A percentile compares a stretch with the other conserved stretches of the same genome.
Evolutionary conservation across 2,113 vertebrate species (phyloP).

Genomic region (Oryzias javanicus): DNA sequence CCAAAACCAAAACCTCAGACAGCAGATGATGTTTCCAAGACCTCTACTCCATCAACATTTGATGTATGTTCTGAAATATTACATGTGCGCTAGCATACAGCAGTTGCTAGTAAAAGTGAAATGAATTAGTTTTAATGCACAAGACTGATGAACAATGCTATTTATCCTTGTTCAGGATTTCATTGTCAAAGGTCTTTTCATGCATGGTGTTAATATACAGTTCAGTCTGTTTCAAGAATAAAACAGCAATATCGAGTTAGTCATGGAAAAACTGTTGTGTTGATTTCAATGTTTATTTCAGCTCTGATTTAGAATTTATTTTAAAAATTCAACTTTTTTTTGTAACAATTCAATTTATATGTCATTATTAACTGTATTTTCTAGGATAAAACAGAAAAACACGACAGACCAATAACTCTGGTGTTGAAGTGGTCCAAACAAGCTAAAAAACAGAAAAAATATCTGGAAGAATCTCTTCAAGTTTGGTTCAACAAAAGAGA

Average conservation of each 20-base stretch:
- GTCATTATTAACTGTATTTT: no score
- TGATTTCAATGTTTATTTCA: no score
- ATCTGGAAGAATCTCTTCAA: conserved; percentile 34
- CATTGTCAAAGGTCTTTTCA: no score
- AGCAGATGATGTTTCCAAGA: not conserved
- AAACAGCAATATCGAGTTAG: no score
- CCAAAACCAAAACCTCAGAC: not conserved
- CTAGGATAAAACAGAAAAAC: not conserved
- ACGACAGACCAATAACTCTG: conserved; percentile 3
- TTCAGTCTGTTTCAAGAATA: no score
- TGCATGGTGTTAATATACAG: no score
- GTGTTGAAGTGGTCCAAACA: conserved; percentile 6
- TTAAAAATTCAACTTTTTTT: no score
- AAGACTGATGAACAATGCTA: no score
- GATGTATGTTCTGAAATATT: not conserved
- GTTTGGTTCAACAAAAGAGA: conserved; percentile 2
- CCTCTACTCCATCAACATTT: not conserved
- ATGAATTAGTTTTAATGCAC: not conserved
- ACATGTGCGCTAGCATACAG: not conserved
- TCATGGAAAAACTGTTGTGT: no score
- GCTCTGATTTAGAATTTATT: no score
- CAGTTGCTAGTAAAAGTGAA: not conserved
- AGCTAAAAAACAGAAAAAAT: not conserved
- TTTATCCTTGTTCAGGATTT: no score
- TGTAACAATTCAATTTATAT: no score